Base-by-base conservation (phyloP, 2,888 invertebrate species). In the Bellardia pandia region DNA sequence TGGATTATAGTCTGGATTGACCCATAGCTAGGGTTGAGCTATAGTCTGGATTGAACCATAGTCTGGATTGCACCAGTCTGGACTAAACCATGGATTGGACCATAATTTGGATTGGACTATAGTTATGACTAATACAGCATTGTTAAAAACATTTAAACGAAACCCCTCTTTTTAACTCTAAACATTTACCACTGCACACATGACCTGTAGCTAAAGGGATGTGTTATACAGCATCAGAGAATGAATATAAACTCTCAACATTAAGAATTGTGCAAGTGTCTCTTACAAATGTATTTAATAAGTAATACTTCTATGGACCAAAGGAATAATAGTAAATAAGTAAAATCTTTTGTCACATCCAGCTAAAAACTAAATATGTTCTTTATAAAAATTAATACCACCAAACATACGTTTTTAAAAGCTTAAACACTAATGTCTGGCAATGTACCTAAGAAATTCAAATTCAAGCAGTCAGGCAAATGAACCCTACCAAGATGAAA, bases 251-350 rank as follows among this genome's bases (percentile, higher is more conserved):
- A 16, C 13, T 45, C 16, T 30, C 60, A 60, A 37, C 33, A 60
- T 33, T 13, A 14, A 13, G 13, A 60, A 33, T 60, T 30, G 0
- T 51, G 6, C n/a, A 51, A 51, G 6, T 51, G 7, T 51, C 2
- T 51, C 2, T n/a, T 51, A 51, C 14, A 14, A 51, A 51, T 51
- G n/a, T 7, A 51, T 51, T 51, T 51, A 51, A 51, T n/a, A 51
- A 51, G 13, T 11, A 14, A 5, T 51, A n/a, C n/a, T 45, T 45
- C 7, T 14, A 64, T 42, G 11, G 40, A n/a, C 23, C 71, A 37
- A 78, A 30, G 51, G 2, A 71, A 71, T 68, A 40, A 64, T 9
- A 80, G 42, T 64, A 48, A 72, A n/a, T 53, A 48, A 80, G 16
- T 42, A 53, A 72, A 62, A 62, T 42, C 40, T 74, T 42, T 66